phyloP scores from a whole-genome alignment of 1,140 invertebrate genomes.

The Calliopsis andreniformis region DNA sequence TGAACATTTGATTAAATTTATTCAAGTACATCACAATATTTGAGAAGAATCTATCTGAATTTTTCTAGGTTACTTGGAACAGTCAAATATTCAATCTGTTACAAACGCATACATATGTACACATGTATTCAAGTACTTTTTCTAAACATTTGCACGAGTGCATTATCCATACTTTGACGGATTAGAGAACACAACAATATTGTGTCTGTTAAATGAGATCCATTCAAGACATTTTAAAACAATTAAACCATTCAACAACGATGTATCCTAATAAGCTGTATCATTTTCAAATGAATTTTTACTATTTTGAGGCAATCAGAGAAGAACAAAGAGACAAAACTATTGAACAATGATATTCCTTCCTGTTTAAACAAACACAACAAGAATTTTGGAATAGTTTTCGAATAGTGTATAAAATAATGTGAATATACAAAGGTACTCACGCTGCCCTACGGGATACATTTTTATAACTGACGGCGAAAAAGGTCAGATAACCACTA shows the following conservation, averaged over 20 bases:
- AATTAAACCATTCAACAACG: slow-evolving; percentile 8
- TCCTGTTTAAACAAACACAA: slow-evolving; percentile 63
- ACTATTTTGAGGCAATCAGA: not conserved
- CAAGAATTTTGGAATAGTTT: slow-evolving; percentile 20
- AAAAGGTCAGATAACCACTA: slow-evolving; percentile 73
- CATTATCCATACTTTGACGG: slow-evolving; percentile 44
- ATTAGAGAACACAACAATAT: slow-evolving; percentile 63
- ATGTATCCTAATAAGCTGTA: not conserved
- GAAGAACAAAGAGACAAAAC: slow-evolving; percentile 55
- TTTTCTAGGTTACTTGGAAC: not conserved
- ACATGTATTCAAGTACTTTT: not conserved
- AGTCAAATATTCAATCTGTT: not conserved
- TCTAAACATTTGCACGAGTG: not conserved
- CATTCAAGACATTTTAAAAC: slow-evolving; percentile 64
- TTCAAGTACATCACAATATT: too few species aligned
- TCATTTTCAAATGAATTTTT: not conserved
- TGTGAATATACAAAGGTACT: slow-evolving; percentile 64
- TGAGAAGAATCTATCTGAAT: too few species aligned
- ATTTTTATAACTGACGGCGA: slow-evolving; percentile 73
- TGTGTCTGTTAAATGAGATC: slow-evolving; percentile 74
- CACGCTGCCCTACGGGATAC: slow-evolving; percentile 82
- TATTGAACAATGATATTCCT: slow-evolving; percentile 46
- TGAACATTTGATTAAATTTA: too few species aligned
- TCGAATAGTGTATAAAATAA: not conserved
- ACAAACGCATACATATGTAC: too few species aligned